These are phyloP conservation scores for Cirrhinus molitorella DNA, from an alignment of 2,797 vertebrate species.

Conservation along the genomic window DNA sequence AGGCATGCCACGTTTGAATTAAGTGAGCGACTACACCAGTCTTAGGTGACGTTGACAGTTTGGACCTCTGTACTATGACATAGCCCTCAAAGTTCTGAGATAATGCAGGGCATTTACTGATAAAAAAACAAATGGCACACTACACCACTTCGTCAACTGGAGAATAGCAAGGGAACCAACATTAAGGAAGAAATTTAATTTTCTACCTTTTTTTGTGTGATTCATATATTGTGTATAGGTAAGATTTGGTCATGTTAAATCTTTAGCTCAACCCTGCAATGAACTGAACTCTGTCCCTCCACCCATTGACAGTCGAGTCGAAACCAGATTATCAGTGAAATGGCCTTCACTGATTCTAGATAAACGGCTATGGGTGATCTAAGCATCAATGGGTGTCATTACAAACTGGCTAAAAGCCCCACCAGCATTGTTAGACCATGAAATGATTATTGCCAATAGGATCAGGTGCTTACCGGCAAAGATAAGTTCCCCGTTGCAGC, in stretches of 20 bases:
- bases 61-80: conserved; percentile 62
- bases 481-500: neutral
- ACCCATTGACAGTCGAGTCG: conserved; percentile 20
- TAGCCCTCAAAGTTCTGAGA: conserved; percentile 34
- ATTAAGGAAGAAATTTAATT: neutral
- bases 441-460: neutral
- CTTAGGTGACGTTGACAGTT: conserved; percentile 24
- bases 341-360: conserved; percentile 41
- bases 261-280: neutral
- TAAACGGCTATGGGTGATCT: conserved; percentile 36
- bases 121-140: conserved; percentile 31
- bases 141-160: neutral
- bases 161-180: neutral
- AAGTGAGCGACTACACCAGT: neutral
- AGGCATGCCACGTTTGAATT: conserved; percentile 24
- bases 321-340: conserved; percentile 43
- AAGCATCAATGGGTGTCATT: conserved; percentile 1
- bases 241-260: neutral
- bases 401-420: neutral
- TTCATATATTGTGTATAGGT: neutral
- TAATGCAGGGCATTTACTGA: conserved; percentile 56
- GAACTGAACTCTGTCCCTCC: conserved; percentile 50
- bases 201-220: neutral
- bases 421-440: neutral
- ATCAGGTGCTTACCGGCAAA: conserved; percentile 1